These are phyloP conservation scores for Sesia apiformis DNA, from an alignment of 2,888 invertebrate species.

Conservation along the genomic window DNA sequence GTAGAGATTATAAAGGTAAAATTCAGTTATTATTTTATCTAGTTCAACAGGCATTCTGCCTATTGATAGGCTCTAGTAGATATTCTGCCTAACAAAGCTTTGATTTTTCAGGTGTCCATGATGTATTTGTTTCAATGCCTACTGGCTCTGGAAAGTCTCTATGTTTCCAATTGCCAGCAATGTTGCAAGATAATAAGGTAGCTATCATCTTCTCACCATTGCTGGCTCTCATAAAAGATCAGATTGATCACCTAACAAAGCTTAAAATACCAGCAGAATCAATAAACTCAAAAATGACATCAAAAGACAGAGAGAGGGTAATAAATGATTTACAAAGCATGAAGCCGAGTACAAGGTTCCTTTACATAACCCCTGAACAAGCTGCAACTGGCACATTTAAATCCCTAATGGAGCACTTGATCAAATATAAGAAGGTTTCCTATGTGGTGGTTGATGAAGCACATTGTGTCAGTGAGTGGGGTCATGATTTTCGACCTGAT, in stretches of 20 bases:
- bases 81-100: no score
- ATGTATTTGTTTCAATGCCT: conserved; percentile 98
- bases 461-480: conserved; percentile 99
- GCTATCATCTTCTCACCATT: conserved; percentile 97
- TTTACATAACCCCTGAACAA: conserved; percentile 98
- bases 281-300: conserved; percentile 92
- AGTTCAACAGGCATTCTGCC: no score
- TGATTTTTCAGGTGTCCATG: conserved; percentile 80
- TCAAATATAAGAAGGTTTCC: conserved; percentile 84
- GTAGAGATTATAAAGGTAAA: no score
- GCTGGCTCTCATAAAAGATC: conserved; percentile 97
- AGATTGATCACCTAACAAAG: conserved; percentile 88
- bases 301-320: conserved; percentile 84
- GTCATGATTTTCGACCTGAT: conserved; percentile 97
- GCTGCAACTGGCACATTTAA: conserved; percentile 87
- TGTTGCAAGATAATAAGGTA: conserved; percentile 84
- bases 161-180: conserved; percentile 96
- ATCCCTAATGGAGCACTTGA: conserved; percentile 78
- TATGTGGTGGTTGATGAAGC: conserved; percentile 98
- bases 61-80: no score
- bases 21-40: no score
- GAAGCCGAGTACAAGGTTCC: conserved; percentile 84
- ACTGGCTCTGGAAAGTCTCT: conserved; percentile 98
- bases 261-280: conserved; percentile 89
- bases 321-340: conserved; percentile 83